Conservation (phyloP, 2,113 vertebrate genomes). For the Falco punctatus region DNA sequence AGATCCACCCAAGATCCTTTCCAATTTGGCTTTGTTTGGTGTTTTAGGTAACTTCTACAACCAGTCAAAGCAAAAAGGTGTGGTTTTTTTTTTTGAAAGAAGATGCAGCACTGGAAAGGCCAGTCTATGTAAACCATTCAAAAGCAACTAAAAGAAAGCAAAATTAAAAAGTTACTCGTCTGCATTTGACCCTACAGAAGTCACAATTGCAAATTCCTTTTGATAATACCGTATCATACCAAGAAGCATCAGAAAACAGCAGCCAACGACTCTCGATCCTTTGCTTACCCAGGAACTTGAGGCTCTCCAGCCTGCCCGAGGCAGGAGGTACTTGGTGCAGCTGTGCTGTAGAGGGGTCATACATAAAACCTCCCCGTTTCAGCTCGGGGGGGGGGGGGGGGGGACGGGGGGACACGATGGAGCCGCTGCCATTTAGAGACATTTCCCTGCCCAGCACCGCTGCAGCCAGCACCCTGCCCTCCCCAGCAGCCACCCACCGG, state of each 20-base stretch:
- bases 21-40: not conserved
- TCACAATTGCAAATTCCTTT: not conserved
- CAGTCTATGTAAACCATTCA: not conserved
- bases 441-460: not conserved
- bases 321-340: not conserved
- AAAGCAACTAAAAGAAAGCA: not conserved
- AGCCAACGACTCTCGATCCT: not conserved
- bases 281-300: fast-evolving
- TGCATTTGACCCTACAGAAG: not conserved
- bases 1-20: not conserved
- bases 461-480: not conserved
- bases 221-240: not conserved
- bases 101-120: not conserved
- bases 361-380: fast-evolving
- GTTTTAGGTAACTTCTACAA: not conserved
- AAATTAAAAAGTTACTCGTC: not conserved
- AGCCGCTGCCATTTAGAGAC: not conserved
- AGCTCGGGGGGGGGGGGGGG: not conserved
- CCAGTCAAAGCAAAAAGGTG: not conserved
- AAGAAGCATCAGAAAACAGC: not conserved
- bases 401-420: too few species aligned
- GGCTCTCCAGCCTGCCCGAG: not conserved
- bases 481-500: not conserved
- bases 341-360: fast-evolving
- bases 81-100: not conserved